These are phyloP conservation scores for Stenopsyche tienmushanensis DNA, from an alignment of 1,140 invertebrate species.

Conservation along the genomic window DNA sequence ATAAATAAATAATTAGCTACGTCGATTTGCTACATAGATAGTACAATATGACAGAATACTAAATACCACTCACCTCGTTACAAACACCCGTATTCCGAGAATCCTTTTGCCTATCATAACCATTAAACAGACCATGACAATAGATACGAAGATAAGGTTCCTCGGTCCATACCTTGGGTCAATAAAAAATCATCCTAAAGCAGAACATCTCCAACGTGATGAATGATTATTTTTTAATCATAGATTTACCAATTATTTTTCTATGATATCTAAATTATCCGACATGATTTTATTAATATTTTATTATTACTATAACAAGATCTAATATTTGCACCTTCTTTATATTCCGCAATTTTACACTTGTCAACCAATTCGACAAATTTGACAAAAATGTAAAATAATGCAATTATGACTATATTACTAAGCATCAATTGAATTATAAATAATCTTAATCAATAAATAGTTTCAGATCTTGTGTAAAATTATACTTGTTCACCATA, in stretches of 20 bases:
- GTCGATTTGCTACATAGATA: neutral
- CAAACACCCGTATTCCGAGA: slow-evolving; percentile 1
- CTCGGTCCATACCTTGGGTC: neutral
- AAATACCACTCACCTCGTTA: slow-evolving; percentile 2
- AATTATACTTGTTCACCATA: too few relatives aligned
- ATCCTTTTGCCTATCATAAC: slow-evolving; percentile 17
- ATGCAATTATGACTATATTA: too few relatives aligned
- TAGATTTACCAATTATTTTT: too few relatives aligned
- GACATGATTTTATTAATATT: neutral
- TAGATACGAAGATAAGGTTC: slow-evolving; percentile 8
- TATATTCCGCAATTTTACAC: neutral
- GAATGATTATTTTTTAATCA: too few relatives aligned
- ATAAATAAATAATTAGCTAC: too few relatives aligned
- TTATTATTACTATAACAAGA: neutral
- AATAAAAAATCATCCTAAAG: slow-evolving; percentile 9
- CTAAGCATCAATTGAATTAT: too few relatives aligned
- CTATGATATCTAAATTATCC: neutral
- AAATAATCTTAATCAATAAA: too few relatives aligned
- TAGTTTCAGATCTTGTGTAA: too few relatives aligned
- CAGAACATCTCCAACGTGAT: neutral
- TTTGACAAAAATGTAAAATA: too few relatives aligned
- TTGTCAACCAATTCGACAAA: neutral
- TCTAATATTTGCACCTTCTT: neutral
- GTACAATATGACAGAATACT: neutral
- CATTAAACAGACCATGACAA: slow-evolving; percentile 14